Evolutionary conservation across 2,888 invertebrate genomes (phyloP), one percentile per base, ranked within the genome.

Genomic region (Rhagium mordax): DNA sequence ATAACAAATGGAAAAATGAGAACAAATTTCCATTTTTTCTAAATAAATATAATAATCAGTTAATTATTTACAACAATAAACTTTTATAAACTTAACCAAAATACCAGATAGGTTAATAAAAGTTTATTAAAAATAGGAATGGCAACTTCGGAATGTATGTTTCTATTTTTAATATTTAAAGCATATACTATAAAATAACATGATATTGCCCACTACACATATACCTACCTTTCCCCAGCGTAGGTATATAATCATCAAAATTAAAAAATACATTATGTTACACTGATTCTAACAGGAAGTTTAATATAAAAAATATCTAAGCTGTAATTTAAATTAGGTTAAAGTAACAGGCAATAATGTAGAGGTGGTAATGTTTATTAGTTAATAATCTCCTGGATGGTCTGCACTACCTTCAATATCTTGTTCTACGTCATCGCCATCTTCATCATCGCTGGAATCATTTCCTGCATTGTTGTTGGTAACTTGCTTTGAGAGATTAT

Each of bases 351-450:
- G 81, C 80, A 72, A 75, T 76, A 73, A 71, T 75, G 71, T 74
- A 70, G 29, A 68, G 55, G 68, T 74, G 59, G 60, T 60, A 61
- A 72, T 69, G 20, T 71, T 73, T 67, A 60, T 61, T 72, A 49
- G 59, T 90, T 93, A 94, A 86, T 94, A 94, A 87, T 94, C 93
- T 84, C 93, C 88, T 76, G 94, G 93, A 88, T 92, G 93, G 89
- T 95, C 93, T 85, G 95, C 93, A 80, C 94, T 94, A 74, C 94
- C 93, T 86, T 95, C 95, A 84, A 93, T 88, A 83, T 93, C 93
- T 82, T 93, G 92, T 73, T 90, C 89, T 68, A 91, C 90, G 78
- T 93, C 92, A 73, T 92, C 93, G 18, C 51, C 51, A 79, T 92
- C 94, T 84, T 95, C 95, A 87, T 95, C 95, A 86, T 95, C 86